These are phyloP conservation scores for Aleiodes testaceus DNA, from an alignment of 2,888 invertebrate genomes.

Conservation along the genomic window DNA sequence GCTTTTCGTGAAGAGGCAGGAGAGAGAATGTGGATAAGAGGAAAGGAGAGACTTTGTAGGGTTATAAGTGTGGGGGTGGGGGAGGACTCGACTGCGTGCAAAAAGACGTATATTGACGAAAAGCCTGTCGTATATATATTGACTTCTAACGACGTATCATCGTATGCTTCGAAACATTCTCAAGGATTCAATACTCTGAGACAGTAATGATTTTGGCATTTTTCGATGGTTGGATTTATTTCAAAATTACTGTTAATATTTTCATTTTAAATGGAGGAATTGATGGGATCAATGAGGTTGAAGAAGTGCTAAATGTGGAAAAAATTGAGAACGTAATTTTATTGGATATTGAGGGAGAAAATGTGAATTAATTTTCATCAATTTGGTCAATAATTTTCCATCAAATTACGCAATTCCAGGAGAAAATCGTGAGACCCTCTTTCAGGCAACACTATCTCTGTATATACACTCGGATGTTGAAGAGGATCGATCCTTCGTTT, in stretches of 20 bases:
- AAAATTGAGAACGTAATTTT: not conserved
- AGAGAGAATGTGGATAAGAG: slow-evolving; percentile 47
- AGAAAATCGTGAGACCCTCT: slow-evolving; percentile 10
- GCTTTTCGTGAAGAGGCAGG: slow-evolving; percentile 24
- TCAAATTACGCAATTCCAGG: slow-evolving; percentile 21
- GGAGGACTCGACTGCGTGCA: slow-evolving; percentile 6
- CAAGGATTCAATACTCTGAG: slow-evolving; percentile 8
- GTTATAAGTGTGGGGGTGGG: slow-evolving; percentile 50
- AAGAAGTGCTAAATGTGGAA: not conserved
- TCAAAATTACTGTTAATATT: not conserved
- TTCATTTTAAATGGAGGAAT: not conserved
- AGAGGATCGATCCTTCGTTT: slow-evolving; percentile 29
- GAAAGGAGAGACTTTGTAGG: slow-evolving; percentile 29
- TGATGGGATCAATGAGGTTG: not conserved
- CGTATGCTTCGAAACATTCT: slow-evolving; percentile 24
- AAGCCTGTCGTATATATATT: slow-evolving; percentile 19
- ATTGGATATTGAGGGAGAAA: not conserved
- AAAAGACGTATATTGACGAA: slow-evolving; percentile 34
- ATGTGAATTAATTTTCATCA: not conserved
- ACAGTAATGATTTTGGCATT: slow-evolving; percentile 17
- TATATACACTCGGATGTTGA: slow-evolving; percentile 15
- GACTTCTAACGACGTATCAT: slow-evolving; percentile 30
- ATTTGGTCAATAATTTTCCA: slow-evolving; percentile 27
- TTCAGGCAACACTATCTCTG: slow-evolving; percentile 18
- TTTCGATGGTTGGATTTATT: not conserved